Percentiles rank a stretch among this genome's conserved stretches.
Evolutionary conservation across 2,888 invertebrate genomes (phyloP).

Genomic region (Thera obeliscata): DNA sequence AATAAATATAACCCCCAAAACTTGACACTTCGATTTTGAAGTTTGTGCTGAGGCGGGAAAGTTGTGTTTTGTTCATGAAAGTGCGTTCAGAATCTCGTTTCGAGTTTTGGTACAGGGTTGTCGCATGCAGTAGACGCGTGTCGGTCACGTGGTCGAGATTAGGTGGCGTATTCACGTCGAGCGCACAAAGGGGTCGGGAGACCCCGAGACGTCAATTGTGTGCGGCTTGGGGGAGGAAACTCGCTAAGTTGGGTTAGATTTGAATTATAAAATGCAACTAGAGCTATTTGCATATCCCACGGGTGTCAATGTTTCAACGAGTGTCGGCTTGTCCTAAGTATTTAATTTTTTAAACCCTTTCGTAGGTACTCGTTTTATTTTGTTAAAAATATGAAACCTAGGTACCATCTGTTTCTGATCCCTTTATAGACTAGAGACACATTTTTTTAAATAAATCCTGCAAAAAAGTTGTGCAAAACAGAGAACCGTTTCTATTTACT

Average conservation of each 20-base stretch:
- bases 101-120: constrained; percentile 60
- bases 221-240: constrained; percentile 75
- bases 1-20: constrained; percentile 58
- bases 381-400: too few species aligned
- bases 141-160: constrained; percentile 79
- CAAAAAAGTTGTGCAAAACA: too few species aligned
- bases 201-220: constrained; percentile 77
- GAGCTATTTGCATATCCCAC: constrained; percentile 83
- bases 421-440: too few species aligned
- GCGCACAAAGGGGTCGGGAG: constrained; percentile 73
- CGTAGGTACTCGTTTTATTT: too few species aligned
- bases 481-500: too few species aligned
- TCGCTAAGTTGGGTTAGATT: constrained; percentile 80
- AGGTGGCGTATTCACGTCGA: constrained; percentile 77
- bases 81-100: constrained; percentile 57
- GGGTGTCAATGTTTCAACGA: constrained; percentile 47
- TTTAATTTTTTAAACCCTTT: constrained; percentile 7
- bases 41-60: constrained; percentile 49
- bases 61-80: constrained; percentile 49
- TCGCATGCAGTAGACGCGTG: constrained; percentile 80
- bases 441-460: too few species aligned
- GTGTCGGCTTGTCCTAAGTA: constrained; percentile 10
- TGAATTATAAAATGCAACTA: constrained; percentile 78
- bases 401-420: too few species aligned
- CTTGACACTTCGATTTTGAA: constrained; percentile 53